These are phyloP conservation scores for Trachops cirrhosus DNA, from an alignment of 2,797 vertebrate species.

Conservation along the genomic window DNA sequence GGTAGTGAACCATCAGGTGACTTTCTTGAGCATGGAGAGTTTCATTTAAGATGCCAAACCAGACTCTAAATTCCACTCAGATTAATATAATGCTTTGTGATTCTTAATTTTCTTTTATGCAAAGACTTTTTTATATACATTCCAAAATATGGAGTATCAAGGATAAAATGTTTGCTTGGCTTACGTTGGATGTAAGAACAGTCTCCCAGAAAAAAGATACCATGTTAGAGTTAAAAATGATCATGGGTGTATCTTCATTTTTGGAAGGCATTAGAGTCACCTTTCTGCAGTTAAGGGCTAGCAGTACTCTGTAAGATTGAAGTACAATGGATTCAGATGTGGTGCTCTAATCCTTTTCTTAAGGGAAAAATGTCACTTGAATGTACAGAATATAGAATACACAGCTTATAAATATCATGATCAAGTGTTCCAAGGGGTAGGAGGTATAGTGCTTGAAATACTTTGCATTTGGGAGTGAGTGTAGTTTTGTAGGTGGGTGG, in stretches of 20 bases:
- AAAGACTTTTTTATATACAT: not conserved
- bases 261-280: not conserved
- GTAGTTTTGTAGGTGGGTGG: not conserved
- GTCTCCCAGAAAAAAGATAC: not conserved
- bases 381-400: not conserved
- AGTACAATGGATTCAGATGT: slow-evolving; percentile 17
- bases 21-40: not conserved
- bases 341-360: not conserved
- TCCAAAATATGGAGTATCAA: not conserved
- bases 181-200: not conserved
- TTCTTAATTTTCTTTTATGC: not conserved
- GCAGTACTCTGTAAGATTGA: not conserved
- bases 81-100: not conserved
- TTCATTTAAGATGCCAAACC: not conserved
- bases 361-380: slow-evolving; percentile 22
- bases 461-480: not conserved
- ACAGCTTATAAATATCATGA: not conserved
- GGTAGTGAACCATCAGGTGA: not conserved
- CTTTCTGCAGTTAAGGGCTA: not conserved
- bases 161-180: not conserved
- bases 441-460: not conserved
- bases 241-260: not conserved
- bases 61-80: not conserved
- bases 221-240: not conserved
- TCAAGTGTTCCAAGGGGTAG: not conserved